Base-by-base conservation (phyloP, 2,888 invertebrate genomes). In the Geotrupes spiniger region DNA sequence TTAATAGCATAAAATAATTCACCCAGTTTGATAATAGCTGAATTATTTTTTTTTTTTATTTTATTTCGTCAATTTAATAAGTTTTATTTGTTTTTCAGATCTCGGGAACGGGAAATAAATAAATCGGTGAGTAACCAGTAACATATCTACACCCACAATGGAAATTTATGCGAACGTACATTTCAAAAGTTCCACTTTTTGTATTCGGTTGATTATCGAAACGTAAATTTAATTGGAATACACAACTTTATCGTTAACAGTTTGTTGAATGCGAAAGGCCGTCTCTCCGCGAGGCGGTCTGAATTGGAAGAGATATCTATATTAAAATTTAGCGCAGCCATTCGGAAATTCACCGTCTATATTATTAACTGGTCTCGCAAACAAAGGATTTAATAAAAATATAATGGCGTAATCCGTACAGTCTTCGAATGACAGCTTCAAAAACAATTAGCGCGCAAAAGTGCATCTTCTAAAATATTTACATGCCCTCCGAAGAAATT, bases 311-410 rank as follows among this genome's bases (percentile, higher is more conserved):
- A 37, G 21, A 41, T 29, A 49, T 42, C 46, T 54, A 51, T 57
- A 57, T 57, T 55, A 57, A 57, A 55, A 53, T 51, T 57, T 53
- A 55, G 52, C 25, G 42, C 53, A 52, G 37, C 41, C 43, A 53
- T 45, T 40, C 46, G 55, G 50, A 55, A 57, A 53, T 42, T 6
- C 17, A 37, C 38, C 53, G 42, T 31, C 40, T 46, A 12, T 46
- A 49, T 49, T 36, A 44, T 39, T 14, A 42, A 52, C 46, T 42
- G 45, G 31, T 16, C 33, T 37, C 45, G 40, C 46, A 14, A 46
- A 42, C 37, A 46, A 49, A 44, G 41, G 42, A 52, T 49, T 52
- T 41, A 46, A 15, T 17, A 39, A 52, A 47, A 38, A 46, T 29
- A 48, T 45, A 29, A n/a, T n/a, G n/a, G n/a, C n/a, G n/a, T n/a